phyloP scores from a whole-genome alignment of 2,113 vertebrate genomes.

The Sminthopsis crassicaudata region DNA sequence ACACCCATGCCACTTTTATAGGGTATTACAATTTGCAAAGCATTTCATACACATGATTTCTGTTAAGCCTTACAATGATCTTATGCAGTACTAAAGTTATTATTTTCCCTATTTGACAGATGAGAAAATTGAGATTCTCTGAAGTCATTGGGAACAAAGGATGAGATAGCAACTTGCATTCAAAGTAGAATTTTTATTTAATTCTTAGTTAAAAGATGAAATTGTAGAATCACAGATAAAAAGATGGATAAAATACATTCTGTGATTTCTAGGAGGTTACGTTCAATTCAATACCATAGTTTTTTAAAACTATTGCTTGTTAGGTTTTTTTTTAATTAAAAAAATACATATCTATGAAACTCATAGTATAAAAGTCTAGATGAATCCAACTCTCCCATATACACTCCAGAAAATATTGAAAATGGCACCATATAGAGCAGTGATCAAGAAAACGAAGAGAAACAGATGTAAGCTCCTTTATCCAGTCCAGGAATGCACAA shows the following conservation, averaged over 20 bases:
- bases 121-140: neutral
- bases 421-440: neutral
- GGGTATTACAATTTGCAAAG: neutral
- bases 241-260: neutral
- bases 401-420: neutral
- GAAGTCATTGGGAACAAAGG: slow-evolving; percentile 6
- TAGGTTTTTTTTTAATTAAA: neutral
- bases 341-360: neutral
- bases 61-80: neutral
- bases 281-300: neutral
- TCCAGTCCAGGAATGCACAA: neutral
- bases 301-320: no score
- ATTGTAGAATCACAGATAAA: neutral
- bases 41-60: neutral
- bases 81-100: neutral
- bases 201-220: slow-evolving; percentile 40
- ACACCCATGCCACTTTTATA: neutral
- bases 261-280: neutral
- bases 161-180: neutral
- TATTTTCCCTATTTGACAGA: neutral
- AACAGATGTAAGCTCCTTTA: neutral
- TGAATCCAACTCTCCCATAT: neutral
- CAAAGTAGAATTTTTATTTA: neutral
- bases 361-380: neutral
- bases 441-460: neutral